Evolutionary conservation across 2,888 invertebrate genomes (phyloP), one percentile per base, ranked within the genome.

Genomic region (Epirrhoe tristata): DNA sequence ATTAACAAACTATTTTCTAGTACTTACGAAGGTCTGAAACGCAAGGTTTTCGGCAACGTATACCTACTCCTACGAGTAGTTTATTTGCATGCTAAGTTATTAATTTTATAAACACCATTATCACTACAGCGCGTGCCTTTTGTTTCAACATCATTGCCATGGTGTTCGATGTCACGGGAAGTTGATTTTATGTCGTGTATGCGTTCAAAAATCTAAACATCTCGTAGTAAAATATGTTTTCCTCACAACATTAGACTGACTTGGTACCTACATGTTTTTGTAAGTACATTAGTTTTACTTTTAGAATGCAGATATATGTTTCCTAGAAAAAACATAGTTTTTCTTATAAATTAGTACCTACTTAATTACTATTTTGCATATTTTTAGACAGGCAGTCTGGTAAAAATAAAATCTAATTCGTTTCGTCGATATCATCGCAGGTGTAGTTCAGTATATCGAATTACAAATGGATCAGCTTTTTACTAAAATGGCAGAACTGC

Each of bases 71-170:
- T 24, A 24, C 24, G 24, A 24, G 3, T 24, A 24, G 24, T 24
- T 24, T 24, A 2, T 8, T n/a, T 46, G 46, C 14, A 6, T 48
- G 6, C 16, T 8, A 52, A 52, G 34, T 52, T 50, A 24, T 50
- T 32, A 51, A 52, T 50, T 14, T 36, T 46, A 43, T 14, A 32
- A 31, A 7, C 16, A 61, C 17, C 39, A 58, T 70, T 82, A 87
- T 88, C 86, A 77, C 31, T 57, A 14, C 58, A 83, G 89, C 90
- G 81, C 90, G 90, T 89, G 90, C 84, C 77, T 79, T 60, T 76
- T 78, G 74, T 77, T 77, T 86, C 80, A 88, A 88, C 83, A 87
- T 67, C 67, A 68, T 74, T n/a, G 48, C 79, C 84, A 70, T 65
- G 70, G 77, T 86, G 74, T 81, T 58, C 50, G 58, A 39, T 83